Evolutionary conservation across 2,113 vertebrate genomes (phyloP).

Genomic region (Python bivittatus): DNA sequence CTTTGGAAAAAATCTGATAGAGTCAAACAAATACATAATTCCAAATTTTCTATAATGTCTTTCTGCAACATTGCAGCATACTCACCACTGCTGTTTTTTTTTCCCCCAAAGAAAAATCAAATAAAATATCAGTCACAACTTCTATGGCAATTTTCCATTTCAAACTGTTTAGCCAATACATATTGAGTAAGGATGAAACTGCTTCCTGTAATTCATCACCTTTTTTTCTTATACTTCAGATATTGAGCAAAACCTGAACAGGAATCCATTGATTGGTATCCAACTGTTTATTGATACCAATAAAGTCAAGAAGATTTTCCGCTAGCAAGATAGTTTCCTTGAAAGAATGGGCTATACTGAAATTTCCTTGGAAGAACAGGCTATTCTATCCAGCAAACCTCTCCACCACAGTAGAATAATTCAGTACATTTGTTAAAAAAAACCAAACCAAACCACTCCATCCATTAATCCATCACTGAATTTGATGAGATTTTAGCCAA

Average conservation of each 20-base stretch:
- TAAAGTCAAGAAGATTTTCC: conserved; percentile 39
- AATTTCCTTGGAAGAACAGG: not conserved
- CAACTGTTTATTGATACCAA: conserved; percentile 34
- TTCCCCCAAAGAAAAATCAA: not conserved
- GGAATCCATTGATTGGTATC: conserved; percentile 8
- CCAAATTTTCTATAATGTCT: not conserved
- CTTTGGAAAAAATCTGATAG: not conserved
- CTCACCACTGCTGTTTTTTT: conserved; percentile 1
- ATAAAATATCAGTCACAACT: not conserved
- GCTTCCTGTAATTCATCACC: not conserved
- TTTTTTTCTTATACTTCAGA: not conserved
- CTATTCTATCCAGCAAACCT: conserved; percentile 3
- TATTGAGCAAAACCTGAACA: not conserved
- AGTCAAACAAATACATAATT: not conserved
- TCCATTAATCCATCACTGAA: conserved; percentile 22
- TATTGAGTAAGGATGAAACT: not conserved
- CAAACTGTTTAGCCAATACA: conserved; percentile 11
- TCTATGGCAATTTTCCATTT: not conserved
- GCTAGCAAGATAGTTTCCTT: not conserved
- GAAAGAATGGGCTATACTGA: not conserved
- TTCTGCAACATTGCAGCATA: not conserved
- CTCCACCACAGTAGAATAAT: conserved; percentile 7
- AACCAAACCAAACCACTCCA: conserved; percentile 11
- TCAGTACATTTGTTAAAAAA: conserved; percentile 36
- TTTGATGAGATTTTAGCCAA: not conserved